phyloP scores from a whole-genome alignment of 2,888 invertebrate species.

The Eueremaeus valkanovi region DNA sequence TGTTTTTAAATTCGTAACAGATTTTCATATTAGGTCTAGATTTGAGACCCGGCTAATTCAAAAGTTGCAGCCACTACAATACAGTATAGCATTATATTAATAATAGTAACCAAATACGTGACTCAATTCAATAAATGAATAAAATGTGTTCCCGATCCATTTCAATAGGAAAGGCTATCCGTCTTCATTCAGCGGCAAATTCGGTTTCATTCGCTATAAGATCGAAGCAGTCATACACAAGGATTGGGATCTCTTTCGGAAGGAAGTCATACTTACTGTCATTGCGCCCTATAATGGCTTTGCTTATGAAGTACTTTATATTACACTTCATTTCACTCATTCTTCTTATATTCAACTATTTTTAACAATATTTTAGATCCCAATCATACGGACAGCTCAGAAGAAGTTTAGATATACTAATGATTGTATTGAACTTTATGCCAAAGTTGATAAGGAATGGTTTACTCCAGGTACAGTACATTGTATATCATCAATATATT shows the following conservation, averaged over 20 bases:
- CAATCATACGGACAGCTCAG: neutral
- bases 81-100: too few relatives aligned
- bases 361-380: neutral
- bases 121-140: neutral
- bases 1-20: too few relatives aligned
- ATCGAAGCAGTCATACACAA: conserved; percentile 10
- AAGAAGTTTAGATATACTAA: neutral
- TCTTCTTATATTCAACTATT: neutral
- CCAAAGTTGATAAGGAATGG: conserved; percentile 24
- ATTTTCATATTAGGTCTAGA: too few relatives aligned
- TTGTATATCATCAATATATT: neutral
- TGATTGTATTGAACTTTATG: neutral
- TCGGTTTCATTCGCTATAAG: conserved; percentile 27
- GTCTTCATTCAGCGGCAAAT: conserved; percentile 17
- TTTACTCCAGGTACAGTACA: conserved; percentile 9
- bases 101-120: too few relatives aligned
- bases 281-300: neutral
- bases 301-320: neutral
- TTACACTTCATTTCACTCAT: neutral
- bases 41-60: too few relatives aligned
- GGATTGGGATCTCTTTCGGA: conserved; percentile 22
- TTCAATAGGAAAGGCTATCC: conserved; percentile 21
- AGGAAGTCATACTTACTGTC: neutral
- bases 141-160: neutral
- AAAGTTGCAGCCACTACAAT: too few relatives aligned